These are phyloP conservation scores for Patiria miniata DNA, from an alignment of 35 echinoderm and acorn worm species.

Conservation along the genomic window DNA sequence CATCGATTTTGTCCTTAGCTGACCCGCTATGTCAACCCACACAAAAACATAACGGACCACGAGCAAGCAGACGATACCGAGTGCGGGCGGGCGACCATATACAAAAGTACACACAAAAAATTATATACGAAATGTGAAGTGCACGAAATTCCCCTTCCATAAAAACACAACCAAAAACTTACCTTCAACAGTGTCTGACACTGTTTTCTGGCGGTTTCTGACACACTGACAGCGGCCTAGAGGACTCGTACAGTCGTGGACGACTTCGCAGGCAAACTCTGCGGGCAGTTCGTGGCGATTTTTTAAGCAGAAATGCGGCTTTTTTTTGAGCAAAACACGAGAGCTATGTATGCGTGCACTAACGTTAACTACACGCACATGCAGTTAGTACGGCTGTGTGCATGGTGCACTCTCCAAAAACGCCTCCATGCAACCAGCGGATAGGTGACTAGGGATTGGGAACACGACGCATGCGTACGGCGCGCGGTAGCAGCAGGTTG, in stretches of 20 bases:
- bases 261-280: neutral
- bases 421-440: neutral
- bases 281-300: slow-evolving; percentile 16
- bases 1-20: slow-evolving; percentile 28
- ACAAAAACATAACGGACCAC: too few species aligned
- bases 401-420: neutral
- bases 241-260: neutral
- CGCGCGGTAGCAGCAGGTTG: too few species aligned
- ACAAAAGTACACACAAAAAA: neutral
- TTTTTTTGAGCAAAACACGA: slow-evolving; percentile 29
- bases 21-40: neutral
- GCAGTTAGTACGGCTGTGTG: neutral
- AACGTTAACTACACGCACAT: slow-evolving; percentile 7
- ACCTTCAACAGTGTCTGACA: neutral
- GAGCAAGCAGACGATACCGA: neutral
- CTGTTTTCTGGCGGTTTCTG: neutral
- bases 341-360: neutral
- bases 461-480: slow-evolving; percentile 20
- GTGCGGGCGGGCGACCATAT: slow-evolving; percentile 17
- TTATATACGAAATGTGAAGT: neutral
- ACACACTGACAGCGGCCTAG: neutral
- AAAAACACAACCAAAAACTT: slow-evolving; percentile 12
- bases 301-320: slow-evolving; percentile 29
- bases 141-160: neutral
- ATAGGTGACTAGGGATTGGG: slow-evolving; percentile 17